A percentile compares a stretch with the other conserved stretches of the same genome.
Conservation (phyloP, 2,113 vertebrate genomes). For the Craseonycteris thonglongyai region DNA sequence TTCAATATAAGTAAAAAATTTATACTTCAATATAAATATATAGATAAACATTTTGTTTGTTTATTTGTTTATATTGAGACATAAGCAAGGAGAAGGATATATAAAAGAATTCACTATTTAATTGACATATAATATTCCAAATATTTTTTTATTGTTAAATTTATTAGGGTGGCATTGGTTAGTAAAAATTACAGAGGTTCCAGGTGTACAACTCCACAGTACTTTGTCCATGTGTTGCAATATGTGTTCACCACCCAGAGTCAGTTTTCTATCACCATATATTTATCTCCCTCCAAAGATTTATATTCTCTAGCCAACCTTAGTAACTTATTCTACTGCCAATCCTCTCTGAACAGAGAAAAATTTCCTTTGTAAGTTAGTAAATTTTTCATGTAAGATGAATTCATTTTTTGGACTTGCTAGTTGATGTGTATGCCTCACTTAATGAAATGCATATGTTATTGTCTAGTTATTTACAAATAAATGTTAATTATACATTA, state of each 20-base stretch:
- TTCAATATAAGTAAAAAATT: background rate
- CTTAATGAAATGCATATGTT: background rate
- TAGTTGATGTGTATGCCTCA: background rate
- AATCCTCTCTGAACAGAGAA: background rate
- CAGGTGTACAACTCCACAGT: no score
- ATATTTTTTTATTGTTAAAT: no score
- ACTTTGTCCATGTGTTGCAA: no score
- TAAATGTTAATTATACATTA: conserved; percentile 31
- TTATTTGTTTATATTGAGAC: background rate
- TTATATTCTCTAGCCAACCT: background rate
- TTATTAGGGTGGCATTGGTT: no score
- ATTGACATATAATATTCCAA: no score
- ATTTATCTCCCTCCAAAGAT: background rate
- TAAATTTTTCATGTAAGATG: background rate
- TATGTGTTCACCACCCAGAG: no score
- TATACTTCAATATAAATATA: background rate
- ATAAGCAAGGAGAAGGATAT: background rate
- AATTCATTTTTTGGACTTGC: background rate
- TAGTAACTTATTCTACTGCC: background rate
- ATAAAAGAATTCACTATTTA: no score
- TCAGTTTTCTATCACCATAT: background rate
- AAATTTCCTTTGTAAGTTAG: background rate
- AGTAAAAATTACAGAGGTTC: no score
- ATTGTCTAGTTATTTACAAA: background rate
- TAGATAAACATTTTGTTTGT: background rate